Evolutionary conservation across 1,140 invertebrate genomes (phyloP).

Genomic region (Nasonia giraulti): DNA sequence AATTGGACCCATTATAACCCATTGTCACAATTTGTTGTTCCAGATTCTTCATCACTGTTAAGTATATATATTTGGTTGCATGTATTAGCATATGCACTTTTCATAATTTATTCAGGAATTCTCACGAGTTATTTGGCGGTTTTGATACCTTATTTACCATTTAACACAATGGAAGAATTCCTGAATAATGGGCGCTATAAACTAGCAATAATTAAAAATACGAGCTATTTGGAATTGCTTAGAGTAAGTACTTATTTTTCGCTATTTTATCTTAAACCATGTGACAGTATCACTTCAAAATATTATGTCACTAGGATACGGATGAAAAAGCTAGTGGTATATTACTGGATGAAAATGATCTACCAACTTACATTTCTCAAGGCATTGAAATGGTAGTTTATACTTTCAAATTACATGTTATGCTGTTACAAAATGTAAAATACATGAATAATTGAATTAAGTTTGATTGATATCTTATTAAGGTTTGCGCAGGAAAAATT

Average conservation of each 20-base stretch:
- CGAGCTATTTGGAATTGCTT: constrained; percentile 29
- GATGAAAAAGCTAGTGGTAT: too few relatives aligned
- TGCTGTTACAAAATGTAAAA: too few relatives aligned
- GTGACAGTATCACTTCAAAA: too few relatives aligned
- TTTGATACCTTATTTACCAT: constrained; percentile 47
- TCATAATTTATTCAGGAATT: constrained; percentile 56
- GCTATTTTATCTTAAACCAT: too few relatives aligned
- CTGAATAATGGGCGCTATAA: constrained; percentile 53
- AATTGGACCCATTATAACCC: not conserved
- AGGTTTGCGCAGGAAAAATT: not conserved
- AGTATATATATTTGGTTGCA: constrained; percentile 53
- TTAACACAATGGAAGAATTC: constrained; percentile 54
- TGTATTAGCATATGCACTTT: constrained; percentile 52
- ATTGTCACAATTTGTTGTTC: not conserved
- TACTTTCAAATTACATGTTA: too few relatives aligned
- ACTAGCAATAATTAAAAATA: constrained; percentile 43
- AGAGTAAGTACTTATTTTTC: not conserved
- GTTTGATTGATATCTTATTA: too few relatives aligned
- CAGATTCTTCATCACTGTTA: constrained; percentile 13
- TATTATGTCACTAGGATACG: too few relatives aligned
- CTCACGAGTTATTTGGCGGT: constrained; percentile 54
- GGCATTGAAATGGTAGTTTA: too few relatives aligned
- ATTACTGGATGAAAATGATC: too few relatives aligned
- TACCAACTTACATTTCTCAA: too few relatives aligned
- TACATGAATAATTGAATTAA: too few relatives aligned